Evolutionary conservation across 1,140 invertebrate genomes (phyloP), one percentile per base, ranked within the genome.

Genomic region (Rhyacophila brunnea): DNA sequence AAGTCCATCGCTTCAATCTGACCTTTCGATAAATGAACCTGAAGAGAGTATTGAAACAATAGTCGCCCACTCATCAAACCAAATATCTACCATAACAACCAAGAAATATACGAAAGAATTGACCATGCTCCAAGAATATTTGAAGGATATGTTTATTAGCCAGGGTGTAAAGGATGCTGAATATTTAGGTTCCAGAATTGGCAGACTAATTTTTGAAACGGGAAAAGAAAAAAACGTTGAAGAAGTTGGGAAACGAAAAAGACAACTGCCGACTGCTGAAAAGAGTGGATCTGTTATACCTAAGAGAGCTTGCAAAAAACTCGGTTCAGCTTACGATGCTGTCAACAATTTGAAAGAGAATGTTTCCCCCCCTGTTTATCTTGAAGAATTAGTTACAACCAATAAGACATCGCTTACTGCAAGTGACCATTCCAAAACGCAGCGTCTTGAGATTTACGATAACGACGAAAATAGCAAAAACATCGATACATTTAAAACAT

Each of bases 81-180:
- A 6, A 4, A 42, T 45, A 51, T 18, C 42, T 34, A 13, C 40
- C 6, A 32, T 52, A 52, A 66, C 64, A 43, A 56, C 36, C 15
- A 70, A 68, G 43, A 66, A 72, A 43, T 68, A 70, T 56, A 74
- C 73, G 56, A 54, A 48, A 49, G 85, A 86, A 62, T 66, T 88
- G 35, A 78, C 84, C 61, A 76, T 79, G 66, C 71, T 87, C 7
- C 85, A 87, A 40, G 82, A 85, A 58, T 85, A 87, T 65, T 82
- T 87, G 35, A 77, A 81, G 58, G 84, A 87, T 59, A 86, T 86
- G 81, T 87, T 86, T 65, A 83, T 86, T 4, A 36, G 70, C n/a
- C 15, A 60, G 36, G 62, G 50, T 48, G 62, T 58, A 43, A 14
- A 60, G 13, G 23, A 57, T 6, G 75, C 78, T 1, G 79, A 74